phyloP scores from a whole-genome alignment of 2,888 invertebrate genomes.

The Xestoiulus laeticollis region DNA sequence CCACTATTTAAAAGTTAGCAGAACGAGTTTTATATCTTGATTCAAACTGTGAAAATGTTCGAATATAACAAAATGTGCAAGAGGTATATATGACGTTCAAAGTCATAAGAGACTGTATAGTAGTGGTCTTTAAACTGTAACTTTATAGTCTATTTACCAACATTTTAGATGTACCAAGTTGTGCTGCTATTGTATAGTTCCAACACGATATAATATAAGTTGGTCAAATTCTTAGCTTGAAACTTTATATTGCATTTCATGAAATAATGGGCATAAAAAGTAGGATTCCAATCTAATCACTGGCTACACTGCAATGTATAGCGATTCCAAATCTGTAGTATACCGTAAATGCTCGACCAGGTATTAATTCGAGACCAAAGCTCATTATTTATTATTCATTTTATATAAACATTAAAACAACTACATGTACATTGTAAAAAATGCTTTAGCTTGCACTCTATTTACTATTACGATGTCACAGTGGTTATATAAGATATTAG shows the following conservation, averaged over 20 bases:
- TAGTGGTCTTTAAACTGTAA: too few relatives aligned
- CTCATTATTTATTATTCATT: too few relatives aligned
- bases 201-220: too few relatives aligned
- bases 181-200: background rate
- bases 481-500: background rate
- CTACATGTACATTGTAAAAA: too few relatives aligned
- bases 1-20: conserved; percentile 14
- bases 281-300: too few relatives aligned
- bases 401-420: too few relatives aligned
- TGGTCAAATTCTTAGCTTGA: background rate
- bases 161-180: background rate
- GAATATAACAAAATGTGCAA: background rate
- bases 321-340: too few relatives aligned
- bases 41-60: conserved; percentile 31
- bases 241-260: too few relatives aligned
- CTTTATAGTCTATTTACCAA: background rate
- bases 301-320: too few relatives aligned
- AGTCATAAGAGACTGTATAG: background rate
- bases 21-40: conserved; percentile 3
- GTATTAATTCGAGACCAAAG: too few relatives aligned
- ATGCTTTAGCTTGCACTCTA: background rate
- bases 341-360: too few relatives aligned
- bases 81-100: background rate
- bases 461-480: background rate
- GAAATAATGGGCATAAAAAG: too few relatives aligned